These are phyloP conservation scores for Oncorhynchus kisutch DNA, from an alignment of 2,113 vertebrate species.

Conservation along the genomic window DNA sequence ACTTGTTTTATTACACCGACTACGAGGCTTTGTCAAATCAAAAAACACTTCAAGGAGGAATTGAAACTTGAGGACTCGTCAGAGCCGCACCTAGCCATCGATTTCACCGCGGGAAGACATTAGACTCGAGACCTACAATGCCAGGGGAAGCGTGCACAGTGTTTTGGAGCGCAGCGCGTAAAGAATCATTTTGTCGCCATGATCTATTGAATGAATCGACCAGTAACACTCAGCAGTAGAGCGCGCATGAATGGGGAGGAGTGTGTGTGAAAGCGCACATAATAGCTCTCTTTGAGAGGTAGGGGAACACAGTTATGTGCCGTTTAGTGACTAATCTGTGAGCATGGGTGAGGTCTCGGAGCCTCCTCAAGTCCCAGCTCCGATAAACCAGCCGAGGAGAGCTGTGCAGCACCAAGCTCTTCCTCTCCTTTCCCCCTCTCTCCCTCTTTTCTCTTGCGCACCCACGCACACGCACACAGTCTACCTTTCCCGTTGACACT, in stretches of 20 bases:
- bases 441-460: background rate
- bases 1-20: background rate
- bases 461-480: background rate
- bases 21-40: background rate
- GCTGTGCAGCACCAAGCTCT: conserved; percentile 9
- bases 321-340: conserved; percentile 92
- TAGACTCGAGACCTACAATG: background rate
- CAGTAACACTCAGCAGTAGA: conserved; percentile 67
- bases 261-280: conserved; percentile 61
- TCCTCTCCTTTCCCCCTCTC: conserved; percentile 18
- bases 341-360: conserved; percentile 83
- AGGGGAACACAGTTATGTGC: conserved; percentile 90
- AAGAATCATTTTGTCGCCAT: background rate
- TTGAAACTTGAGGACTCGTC: background rate
- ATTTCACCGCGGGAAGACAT: background rate
- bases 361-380: conserved; percentile 88
- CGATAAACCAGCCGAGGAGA: conserved; percentile 76
- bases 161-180: too few species aligned
- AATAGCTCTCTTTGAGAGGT: conserved; percentile 88
- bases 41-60: conserved; percentile 2
- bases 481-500: conserved; percentile 1
- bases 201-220: conserved; percentile 30
- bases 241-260: conserved; percentile 58
- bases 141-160: too few species aligned
- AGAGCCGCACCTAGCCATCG: background rate